Evolutionary conservation across 2,888 invertebrate genomes (phyloP).

Genomic region (Trachelus troglodyta): DNA sequence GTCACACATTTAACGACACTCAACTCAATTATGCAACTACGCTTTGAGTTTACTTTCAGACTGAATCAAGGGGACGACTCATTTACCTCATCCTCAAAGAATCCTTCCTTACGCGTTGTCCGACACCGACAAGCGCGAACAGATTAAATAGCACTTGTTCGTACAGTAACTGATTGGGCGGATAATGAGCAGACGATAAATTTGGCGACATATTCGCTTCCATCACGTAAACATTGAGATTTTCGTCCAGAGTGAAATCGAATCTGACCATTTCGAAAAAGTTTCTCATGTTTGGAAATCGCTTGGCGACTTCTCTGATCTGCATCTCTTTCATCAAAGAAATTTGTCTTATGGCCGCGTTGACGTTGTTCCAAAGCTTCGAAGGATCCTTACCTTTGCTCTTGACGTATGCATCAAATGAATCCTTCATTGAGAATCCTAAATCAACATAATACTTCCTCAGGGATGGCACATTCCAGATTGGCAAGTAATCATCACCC

Average conservation of each 20-base stretch:
- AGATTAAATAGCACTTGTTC: slow-evolving; percentile 92
- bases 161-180: slow-evolving; percentile 88
- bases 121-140: slow-evolving; percentile 83
- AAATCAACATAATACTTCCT: slow-evolving; percentile 76
- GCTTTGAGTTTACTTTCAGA: not conserved
- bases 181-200: slow-evolving; percentile 91
- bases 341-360: slow-evolving; percentile 79
- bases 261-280: slow-evolving; percentile 97
- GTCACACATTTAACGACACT: slow-evolving; percentile 16
- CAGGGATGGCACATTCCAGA: slow-evolving; percentile 90
- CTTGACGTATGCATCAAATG: slow-evolving; percentile 82
- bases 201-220: slow-evolving; percentile 99
- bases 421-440: slow-evolving; percentile 86
- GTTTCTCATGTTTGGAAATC: slow-evolving; percentile 67
- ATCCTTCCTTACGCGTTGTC: slow-evolving; percentile 66
- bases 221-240: slow-evolving; percentile 87
- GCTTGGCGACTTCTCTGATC: slow-evolving; percentile 72
- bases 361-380: slow-evolving; percentile 83
- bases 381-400: slow-evolving; percentile 77
- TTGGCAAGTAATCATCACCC: slow-evolving; percentile 92
- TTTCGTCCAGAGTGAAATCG: slow-evolving; percentile 91
- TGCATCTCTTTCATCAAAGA: slow-evolving; percentile 78
- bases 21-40: not conserved
- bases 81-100: slow-evolving; percentile 65
- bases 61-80: slow-evolving; percentile 30